Conservation (phyloP, 2,888 invertebrate genomes). For the Arge pagana region DNA sequence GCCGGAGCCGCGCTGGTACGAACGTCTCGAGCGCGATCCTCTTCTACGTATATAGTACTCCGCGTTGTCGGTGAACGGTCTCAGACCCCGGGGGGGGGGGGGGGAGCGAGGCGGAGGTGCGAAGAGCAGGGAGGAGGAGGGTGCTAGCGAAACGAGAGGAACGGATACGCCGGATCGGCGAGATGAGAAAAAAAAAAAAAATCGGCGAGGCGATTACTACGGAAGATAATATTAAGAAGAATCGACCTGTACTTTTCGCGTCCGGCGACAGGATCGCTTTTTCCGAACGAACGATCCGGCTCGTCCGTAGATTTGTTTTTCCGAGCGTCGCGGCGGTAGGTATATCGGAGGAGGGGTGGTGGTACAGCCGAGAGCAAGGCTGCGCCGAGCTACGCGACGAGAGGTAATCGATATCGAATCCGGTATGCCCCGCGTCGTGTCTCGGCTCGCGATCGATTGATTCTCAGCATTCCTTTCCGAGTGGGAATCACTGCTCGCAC, state of each 20-base stretch:
- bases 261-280: conserved; percentile 1
- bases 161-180: background rate
- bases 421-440: conserved; percentile 13
- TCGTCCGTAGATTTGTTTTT: conserved; percentile 14
- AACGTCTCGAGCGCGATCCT: too few relatives aligned
- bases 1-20: too few relatives aligned
- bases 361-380: background rate
- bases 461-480: conserved; percentile 18
- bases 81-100: too few relatives aligned
- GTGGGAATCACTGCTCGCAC: conserved; percentile 19
- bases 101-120: too few relatives aligned
- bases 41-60: too few relatives aligned
- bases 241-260: conserved; percentile 3
- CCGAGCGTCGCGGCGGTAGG: conserved; percentile 1
- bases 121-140: too few relatives aligned
- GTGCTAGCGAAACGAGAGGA: too few relatives aligned
- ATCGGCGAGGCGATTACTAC: background rate
- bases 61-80: too few relatives aligned
- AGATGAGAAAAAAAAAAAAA: background rate
- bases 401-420: conserved; percentile 19
- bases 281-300: conserved; percentile 12
- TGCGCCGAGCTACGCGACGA: too few relatives aligned
- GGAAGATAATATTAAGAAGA: background rate
- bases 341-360: background rate
- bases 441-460: conserved; percentile 13